A percentile compares a stretch with the other conserved stretches of the same genome.
These are phyloP conservation scores for Ptychadena robeensis DNA, from an alignment of 2,797 vertebrate species.

Conservation along the genomic window DNA sequence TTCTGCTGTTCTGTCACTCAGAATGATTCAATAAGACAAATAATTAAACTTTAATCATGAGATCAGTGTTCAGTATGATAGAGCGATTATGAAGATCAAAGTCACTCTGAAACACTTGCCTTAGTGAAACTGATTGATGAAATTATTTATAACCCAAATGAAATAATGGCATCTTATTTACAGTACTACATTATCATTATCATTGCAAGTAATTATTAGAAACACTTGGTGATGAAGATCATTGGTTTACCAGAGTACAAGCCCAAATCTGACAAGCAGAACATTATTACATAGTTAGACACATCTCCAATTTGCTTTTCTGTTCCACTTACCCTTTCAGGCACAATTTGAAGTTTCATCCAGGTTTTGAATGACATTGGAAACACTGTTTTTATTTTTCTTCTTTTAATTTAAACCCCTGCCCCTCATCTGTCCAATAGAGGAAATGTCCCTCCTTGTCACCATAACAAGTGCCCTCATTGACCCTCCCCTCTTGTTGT, in stretches of 20 bases:
- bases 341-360: background rate
- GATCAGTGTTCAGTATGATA: slow-evolving; percentile 24
- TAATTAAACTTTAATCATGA: slow-evolving; percentile 26
- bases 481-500: too few species aligned
- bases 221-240: slow-evolving; percentile 25
- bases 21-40: slow-evolving; percentile 14
- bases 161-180: slow-evolving; percentile 27
- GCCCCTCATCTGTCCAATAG: too few species aligned
- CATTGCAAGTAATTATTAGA: slow-evolving; percentile 32
- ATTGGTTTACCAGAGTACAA: slow-evolving; percentile 22
- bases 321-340: background rate
- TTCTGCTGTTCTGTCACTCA: background rate
- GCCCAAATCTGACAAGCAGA: background rate
- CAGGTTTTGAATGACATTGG: too few species aligned
- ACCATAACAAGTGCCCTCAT: too few species aligned
- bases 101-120: slow-evolving; percentile 11
- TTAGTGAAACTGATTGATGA: slow-evolving; percentile 36
- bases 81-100: slow-evolving; percentile 8
- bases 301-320: background rate
- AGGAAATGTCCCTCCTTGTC: too few species aligned
- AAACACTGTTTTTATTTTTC: too few species aligned
- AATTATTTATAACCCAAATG: slow-evolving; percentile 31
- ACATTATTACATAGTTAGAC: background rate
- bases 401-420: too few species aligned
- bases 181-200: slow-evolving; percentile 31